Evolutionary conservation across 1,140 invertebrate genomes (phyloP), one percentile per base, ranked within the genome.

Genomic region (Rhizoglyphus robini): DNA sequence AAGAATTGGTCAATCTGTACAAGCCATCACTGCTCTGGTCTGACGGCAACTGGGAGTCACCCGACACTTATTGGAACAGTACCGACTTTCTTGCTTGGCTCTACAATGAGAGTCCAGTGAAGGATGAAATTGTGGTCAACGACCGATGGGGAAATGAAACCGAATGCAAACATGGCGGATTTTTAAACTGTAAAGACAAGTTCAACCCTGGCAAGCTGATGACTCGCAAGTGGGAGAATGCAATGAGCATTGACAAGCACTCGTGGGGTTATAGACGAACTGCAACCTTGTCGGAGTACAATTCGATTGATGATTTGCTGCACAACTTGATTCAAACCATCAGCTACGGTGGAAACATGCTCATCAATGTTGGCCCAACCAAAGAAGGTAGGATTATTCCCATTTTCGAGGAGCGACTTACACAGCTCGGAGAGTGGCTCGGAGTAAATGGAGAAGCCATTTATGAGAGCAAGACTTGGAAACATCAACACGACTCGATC

Each of bases 21-120:
- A 75, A 86, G 67, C 93, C 94, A 0, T 88, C 92, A 61, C 76
- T 97, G 0, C 75, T 97, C 23, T 97, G 94, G 93, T 89, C 90
- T 0, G 71, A 70, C 68, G 69, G 62, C 0, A 88, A 90, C 69
- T 88, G 87, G 87, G 88, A 90, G 72, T 84, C 86, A 0, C 71
- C 80, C 0, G 84, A 86, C 70, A 78, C 79, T 0, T 97, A 96
- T 72, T 97, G 81, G 81, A 77, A 76, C 46, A 73, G 74, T 0
- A 79, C 72, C 36, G 72, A 76, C 31, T 82, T 81, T 70, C 77
- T 97, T 1, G 86, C 92, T 8, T 97, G 92, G 90, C 77, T 97
- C 0, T 18, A 68, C 11, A 67, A 63, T 48, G 41, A 57, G 34
- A 81, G 81, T 70, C 81, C 81, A n/a, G 79, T 82, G 3, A 82